Evolutionary conservation across 2,113 vertebrate genomes (phyloP), one percentile per base, ranked within the genome.

Genomic region (Suncus etruscus): DNA sequence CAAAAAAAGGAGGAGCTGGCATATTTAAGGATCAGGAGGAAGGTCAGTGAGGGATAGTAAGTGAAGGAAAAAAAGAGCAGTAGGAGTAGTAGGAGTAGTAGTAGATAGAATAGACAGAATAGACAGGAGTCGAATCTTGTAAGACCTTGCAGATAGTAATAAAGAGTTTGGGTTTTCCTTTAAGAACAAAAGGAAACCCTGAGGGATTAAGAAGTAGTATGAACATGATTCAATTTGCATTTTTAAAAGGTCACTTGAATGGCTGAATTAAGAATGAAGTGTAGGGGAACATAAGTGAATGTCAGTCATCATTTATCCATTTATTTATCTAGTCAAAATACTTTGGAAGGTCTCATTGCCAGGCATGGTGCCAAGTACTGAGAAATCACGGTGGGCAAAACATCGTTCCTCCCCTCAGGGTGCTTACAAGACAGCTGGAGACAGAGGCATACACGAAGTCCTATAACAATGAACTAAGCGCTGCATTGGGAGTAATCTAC

Each of bases 201-300:
- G 4, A 48, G 24, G 29, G 74, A 61, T 73, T 77, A 90, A 87
- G 31, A 54, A 90, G 65, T 66, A 7, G 22, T 77, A 9, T 81
- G 65, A 90, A 77, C 22, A n/a, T 78, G 70, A 61, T 51, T 63
- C 80, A 63, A 86, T 91, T 69, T 88, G 54, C 50, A 91, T 92
- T 89, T 92, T 87, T 89, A 89, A 92, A 91, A 83, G 72, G 66
- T 72, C 39, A 83, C 32, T 83, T 78, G 77, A 24, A 63, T 69
- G 66, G 45, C 29, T 69, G 31, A 70, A 79, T 83, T 74, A 70
- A 88, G 51, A 84, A 76, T 80, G 66, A 89, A 92, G 45, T 88
- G 6, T 82, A 90, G 66, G n/a, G 27, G 47, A 89, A 91, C 27
- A 48, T 91, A 50, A 86, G 18, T 80, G 58, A 92, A 51, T 87